A percentile compares a stretch with the other conserved stretches of the same genome.
Conservation (phyloP, 1,140 invertebrate species). For the Piezodorus guildinii region DNA sequence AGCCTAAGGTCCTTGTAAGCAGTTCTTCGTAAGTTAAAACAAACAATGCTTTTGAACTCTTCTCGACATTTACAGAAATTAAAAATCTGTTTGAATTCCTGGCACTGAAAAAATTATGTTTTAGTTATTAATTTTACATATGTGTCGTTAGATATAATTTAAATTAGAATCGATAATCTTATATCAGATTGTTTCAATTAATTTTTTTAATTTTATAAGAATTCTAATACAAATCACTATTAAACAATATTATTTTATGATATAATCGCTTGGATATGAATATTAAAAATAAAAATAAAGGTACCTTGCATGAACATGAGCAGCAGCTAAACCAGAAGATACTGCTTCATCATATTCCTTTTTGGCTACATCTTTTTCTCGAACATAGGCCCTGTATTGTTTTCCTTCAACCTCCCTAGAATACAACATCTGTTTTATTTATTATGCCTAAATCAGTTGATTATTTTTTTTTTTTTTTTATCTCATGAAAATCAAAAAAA, state of each 20-base stretch:
- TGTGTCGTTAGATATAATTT: neutral
- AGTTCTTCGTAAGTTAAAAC: constrained; percentile 54
- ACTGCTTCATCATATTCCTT: constrained; percentile 49
- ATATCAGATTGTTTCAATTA: too few relatives aligned
- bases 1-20: constrained; percentile 40
- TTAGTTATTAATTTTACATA: neutral
- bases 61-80: constrained; percentile 47
- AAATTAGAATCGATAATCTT: too few relatives aligned
- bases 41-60: constrained; percentile 43
- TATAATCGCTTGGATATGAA: neutral
- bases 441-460: too few relatives aligned
- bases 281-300: constrained; percentile 19
- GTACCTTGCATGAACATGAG: constrained; percentile 44
- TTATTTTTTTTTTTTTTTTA: too few relatives aligned
- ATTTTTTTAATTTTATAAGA: too few relatives aligned
- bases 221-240: too few relatives aligned
- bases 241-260: too few relatives aligned
- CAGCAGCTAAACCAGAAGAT: constrained; percentile 44
- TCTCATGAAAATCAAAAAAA: too few relatives aligned
- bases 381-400: constrained; percentile 40
- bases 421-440: neutral
- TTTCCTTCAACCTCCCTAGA: constrained; percentile 40
- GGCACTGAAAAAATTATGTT: constrained; percentile 34
- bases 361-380: constrained; percentile 51
- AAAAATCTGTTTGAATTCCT: constrained; percentile 52